Base-by-base conservation (phyloP, 2,113 vertebrate species). In the Oriolus oriolus region DNA sequence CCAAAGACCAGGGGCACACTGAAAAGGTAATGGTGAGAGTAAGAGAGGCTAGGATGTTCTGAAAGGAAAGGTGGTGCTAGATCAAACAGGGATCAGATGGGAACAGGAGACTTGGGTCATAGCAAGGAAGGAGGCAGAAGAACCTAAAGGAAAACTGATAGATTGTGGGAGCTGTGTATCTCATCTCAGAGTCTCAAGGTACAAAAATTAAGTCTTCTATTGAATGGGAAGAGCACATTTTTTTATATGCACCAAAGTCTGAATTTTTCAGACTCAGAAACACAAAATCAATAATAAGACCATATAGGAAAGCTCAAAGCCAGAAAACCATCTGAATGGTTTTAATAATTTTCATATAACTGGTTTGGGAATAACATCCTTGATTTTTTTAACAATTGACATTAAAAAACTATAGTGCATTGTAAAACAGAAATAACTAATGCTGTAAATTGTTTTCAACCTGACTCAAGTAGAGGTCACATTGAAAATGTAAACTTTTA, bases 401-500 rank as follows among this genome's bases (percentile, higher is more conserved):
- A 65, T 52, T 84, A 73, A 77, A 77, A 92, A 91, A 85, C 17
- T 49, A 33, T 7, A 41, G 11, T n/a, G 16, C 53, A 60, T 13
- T 76, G 41, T 73, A 69, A 93, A 80, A 22, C 50, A 89, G 61
- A 83, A 86, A 45, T 88, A 90, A 69, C 23, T 45, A 70, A 33
- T 41, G 50, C 7, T 57, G 13, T 69, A 77, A 88, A 93, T 49
- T 45, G 47, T 45, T 88, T 93, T 84, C 50, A 86, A 45, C 45
- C n/a, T 78, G 18, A 52, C 26, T 53, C 60, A 87, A 87, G 60
- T 68, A 89, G 27, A 81, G 49, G 60, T 89, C 85, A 90, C 1
- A 4, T 76, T 82, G 33, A 81, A 92, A 96, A 97, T 86, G 59
- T 78, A 90, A 93, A 90, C 53, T 90, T 87, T 76, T 84, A 92